phyloP scores from a whole-genome alignment of 2,113 vertebrate species.

The Seriola rivoliana region DNA sequence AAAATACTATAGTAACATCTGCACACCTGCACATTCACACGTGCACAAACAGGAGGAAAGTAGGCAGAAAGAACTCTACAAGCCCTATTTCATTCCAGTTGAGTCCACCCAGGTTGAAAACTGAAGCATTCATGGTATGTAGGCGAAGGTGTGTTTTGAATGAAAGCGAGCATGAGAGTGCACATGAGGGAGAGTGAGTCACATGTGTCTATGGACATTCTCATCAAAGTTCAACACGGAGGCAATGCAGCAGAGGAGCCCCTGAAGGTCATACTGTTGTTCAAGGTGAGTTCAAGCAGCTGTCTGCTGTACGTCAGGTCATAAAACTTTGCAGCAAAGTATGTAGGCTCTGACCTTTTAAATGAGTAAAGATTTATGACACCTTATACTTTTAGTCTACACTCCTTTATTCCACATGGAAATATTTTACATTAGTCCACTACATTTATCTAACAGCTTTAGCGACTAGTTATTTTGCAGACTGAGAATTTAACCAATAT shows the following conservation, averaged over 20 bases:
- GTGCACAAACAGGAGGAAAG: not conserved
- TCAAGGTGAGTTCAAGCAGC: constrained; percentile 21
- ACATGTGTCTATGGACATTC: constrained; percentile 16
- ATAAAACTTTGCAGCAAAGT: not conserved
- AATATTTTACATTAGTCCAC: too few species aligned
- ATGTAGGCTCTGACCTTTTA: not conserved
- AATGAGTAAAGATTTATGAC: too few species aligned
- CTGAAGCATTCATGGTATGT: constrained; percentile 19
- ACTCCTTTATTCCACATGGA: not conserved
- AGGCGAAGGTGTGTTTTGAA: constrained; percentile 19
- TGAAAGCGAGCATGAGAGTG: constrained; percentile 26
- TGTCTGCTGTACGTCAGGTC: not conserved
- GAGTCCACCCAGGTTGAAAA: constrained; percentile 11
- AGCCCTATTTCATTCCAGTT: not conserved
- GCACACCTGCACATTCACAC: not conserved
- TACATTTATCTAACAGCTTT: not conserved
- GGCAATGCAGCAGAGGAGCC: constrained; percentile 1
- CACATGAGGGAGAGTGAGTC: not conserved
- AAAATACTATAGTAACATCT: not conserved
- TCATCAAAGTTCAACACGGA: constrained; percentile 15
- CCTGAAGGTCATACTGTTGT: not conserved
- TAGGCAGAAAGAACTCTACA: not conserved
- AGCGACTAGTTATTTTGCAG: not conserved
- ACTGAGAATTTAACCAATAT: not conserved
- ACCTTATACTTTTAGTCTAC: too few species aligned